Conservation (phyloP, 23 tunicate species). For the Clavelina lepadiformis region DNA sequence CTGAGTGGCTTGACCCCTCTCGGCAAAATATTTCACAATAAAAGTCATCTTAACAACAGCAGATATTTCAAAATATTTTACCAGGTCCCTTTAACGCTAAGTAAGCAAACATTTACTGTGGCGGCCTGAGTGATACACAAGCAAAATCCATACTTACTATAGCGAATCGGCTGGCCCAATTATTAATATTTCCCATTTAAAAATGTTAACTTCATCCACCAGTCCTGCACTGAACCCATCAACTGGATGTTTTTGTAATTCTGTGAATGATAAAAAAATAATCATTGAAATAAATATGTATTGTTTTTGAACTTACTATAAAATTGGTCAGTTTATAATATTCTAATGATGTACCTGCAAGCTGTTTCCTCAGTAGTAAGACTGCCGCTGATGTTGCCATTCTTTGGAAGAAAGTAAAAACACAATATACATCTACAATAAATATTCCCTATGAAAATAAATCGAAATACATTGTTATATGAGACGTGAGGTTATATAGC, state of each 20-base stretch:
- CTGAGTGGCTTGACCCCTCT: no score
- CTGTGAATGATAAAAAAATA: background rate
- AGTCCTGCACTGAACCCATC: constrained; percentile 69
- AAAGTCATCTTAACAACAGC: no score
- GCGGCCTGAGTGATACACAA: background rate
- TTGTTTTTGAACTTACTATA: background rate
- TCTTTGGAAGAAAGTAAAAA: background rate
- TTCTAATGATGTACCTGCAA: constrained; percentile 24
- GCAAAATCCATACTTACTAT: constrained; percentile 36
- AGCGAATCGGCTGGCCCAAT: constrained; percentile 64
- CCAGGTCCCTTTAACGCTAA: no score
- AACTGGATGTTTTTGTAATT: constrained; percentile 39
- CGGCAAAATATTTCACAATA: no score
- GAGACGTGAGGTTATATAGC: no score
- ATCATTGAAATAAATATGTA: background rate
- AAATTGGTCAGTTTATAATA: background rate
- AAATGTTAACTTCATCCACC: constrained; percentile 45
- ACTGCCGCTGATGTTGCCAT: constrained; percentile 53
- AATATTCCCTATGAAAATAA: no score
- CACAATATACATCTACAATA: no score
- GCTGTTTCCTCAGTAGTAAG: constrained; percentile 38
- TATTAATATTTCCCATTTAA: constrained; percentile 51
- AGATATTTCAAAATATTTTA: no score
- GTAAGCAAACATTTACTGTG: no score
- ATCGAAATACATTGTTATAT: no score